Evolutionary conservation across 2,888 invertebrate species (phyloP).

Genomic region (Diplolepis rosae): DNA sequence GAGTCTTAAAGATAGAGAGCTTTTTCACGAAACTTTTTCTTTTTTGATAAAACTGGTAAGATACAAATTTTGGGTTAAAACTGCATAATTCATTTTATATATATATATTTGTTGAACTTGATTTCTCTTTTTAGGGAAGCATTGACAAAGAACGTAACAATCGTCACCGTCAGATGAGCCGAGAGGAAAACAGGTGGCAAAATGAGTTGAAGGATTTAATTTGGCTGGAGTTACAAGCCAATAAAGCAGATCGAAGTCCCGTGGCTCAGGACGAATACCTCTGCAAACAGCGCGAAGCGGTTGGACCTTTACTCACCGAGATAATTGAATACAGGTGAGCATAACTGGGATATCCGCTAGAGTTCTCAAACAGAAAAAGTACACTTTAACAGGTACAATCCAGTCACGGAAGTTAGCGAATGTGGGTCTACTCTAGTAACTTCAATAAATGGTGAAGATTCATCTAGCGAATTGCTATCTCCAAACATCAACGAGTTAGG

Average conservation of each 20-base stretch:
- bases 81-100: background rate
- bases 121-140: conserved; percentile 75
- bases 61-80: background rate
- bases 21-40: conserved; percentile 66
- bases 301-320: conserved; percentile 82
- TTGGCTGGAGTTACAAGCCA: conserved; percentile 93
- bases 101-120: background rate
- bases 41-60: conserved; percentile 64
- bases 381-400: conserved; percentile 54
- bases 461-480: conserved; percentile 31
- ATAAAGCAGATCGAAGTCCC: conserved; percentile 84
- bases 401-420: conserved; percentile 52
- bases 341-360: background rate
- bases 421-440: conserved; percentile 14
- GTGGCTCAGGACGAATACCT: conserved; percentile 87
- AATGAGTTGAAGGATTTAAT: conserved; percentile 92
- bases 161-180: conserved; percentile 80
- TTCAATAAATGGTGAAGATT: background rate
- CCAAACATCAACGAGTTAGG: conserved; percentile 40
- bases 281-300: conserved; percentile 82
- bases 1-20: conserved; percentile 61
- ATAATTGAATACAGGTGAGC: conserved; percentile 84
- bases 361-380: background rate
- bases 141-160: conserved; percentile 78
- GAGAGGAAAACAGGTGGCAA: conserved; percentile 91